These are phyloP conservation scores for Spea multiplicata DNA, from an alignment of 2,113 vertebrate species.

Conservation along the genomic window DNA sequence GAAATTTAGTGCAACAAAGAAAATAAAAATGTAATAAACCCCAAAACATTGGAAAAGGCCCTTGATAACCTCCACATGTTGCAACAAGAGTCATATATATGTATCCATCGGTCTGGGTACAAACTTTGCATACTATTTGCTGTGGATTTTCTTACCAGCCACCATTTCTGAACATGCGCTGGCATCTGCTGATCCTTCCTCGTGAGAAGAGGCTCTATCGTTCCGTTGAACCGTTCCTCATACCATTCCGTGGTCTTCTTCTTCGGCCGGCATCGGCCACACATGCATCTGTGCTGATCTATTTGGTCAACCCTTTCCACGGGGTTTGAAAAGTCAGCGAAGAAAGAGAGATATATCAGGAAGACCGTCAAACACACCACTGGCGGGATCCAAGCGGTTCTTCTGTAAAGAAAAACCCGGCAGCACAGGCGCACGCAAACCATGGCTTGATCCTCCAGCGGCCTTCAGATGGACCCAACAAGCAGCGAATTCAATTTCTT, in stretches of 20 bases:
- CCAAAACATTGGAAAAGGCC: too few species aligned
- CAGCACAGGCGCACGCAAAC: conserved; percentile 4
- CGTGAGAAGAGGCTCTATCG: conserved; percentile 58
- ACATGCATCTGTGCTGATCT: not conserved
- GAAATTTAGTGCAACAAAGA: too few species aligned
- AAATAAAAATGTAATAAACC: too few species aligned
- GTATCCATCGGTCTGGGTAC: too few species aligned
- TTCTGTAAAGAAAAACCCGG: conserved; percentile 21
- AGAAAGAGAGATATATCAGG: conserved; percentile 35
- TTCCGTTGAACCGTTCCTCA: conserved; percentile 56
- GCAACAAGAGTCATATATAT: too few species aligned
- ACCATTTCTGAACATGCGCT: conserved; percentile 61
- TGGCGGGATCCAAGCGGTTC: not conserved
- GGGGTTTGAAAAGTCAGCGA: not conserved
- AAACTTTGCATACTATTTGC: too few species aligned
- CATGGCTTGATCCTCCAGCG: conserved; percentile 3
- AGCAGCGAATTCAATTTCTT: too few species aligned
- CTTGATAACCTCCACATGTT: too few species aligned
- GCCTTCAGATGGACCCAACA: too few species aligned
- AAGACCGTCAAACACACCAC: conserved; percentile 42
- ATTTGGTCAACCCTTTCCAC: not conserved
- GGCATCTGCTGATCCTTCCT: conserved; percentile 53
- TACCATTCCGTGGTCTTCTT: conserved; percentile 62
- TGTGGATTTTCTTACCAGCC: conserved; percentile 69
- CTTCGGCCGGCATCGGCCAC: conserved; percentile 51